Conservation (phyloP, 2,888 invertebrate genomes). For the Barypeithes pellucidus region DNA sequence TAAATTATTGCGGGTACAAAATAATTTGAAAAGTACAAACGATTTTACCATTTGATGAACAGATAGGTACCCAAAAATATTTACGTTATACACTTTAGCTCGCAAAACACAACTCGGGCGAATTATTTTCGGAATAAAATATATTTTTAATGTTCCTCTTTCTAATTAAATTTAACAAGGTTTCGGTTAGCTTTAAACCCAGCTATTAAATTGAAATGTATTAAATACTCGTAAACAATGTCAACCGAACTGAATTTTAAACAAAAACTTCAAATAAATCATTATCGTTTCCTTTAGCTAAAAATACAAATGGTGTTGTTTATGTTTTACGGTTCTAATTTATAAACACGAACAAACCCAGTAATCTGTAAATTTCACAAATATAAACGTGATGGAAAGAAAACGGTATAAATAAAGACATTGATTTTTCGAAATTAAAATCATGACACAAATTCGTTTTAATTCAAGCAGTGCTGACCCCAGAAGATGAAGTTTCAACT, state of each 20-base stretch:
- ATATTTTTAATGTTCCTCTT: neutral
- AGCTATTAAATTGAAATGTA: constrained; percentile 1
- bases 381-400: too few relatives aligned
- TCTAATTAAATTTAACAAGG: neutral
- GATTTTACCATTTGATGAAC: neutral
- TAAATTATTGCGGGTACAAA: neutral
- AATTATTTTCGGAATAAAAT: neutral
- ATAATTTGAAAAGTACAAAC: neutral
- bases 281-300: neutral
- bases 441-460: too few relatives aligned
- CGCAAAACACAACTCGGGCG: neutral
- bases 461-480: too few relatives aligned
- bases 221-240: neutral
- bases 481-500: too few relatives aligned
- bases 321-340: too few relatives aligned
- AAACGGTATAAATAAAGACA: too few relatives aligned
- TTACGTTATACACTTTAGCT: neutral
- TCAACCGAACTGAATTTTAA: neutral
- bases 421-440: too few relatives aligned
- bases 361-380: too few relatives aligned
- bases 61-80: neutral
- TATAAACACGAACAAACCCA: too few relatives aligned
- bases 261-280: neutral
- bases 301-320: neutral
- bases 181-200: neutral